Base-by-base conservation (phyloP, 1,140 invertebrate genomes). In the Zaprionus gabonicus region DNA sequence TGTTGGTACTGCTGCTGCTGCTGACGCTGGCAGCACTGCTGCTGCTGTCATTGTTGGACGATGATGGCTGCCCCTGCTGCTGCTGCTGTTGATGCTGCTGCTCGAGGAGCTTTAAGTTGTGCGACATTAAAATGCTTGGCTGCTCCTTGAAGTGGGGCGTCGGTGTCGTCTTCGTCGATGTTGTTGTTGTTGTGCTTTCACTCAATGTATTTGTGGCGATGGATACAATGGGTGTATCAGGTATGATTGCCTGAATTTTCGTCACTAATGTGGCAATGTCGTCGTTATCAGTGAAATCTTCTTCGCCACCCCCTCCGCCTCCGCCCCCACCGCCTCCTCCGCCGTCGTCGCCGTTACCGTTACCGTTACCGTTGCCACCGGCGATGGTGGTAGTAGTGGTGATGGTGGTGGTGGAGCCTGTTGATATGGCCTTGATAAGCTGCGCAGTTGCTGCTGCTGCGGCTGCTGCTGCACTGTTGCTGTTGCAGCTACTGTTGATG, bases 201-300 rank as follows among this genome's bases (percentile, higher is more conserved):
- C 88, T 92, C 72, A 92, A 81, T 53, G 84, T 86, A 15, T 88
- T 85, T 69, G 84, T 76, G 51, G 91, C 91, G 78, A 92, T 92
- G 10, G 91, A 92, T 20, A 92, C 91, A 75, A 92, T 92, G 34
- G 91, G 91, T 38, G 91, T 92, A 70, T 91, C 88, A 27, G 88
- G 90, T 66, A 91, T 91, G 51, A 91, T 84, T 28, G 87, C 79
- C 57, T 88, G 82, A 27, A 85, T 78, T 49, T 85, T 73, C 34
- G 75, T 68, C 20, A 68, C 67, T 71, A 76, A 57, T 62, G 63
- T 76, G 38, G 69, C 74, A 63, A 72, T 72, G 44, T 76, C 68
- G 53, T 76, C 68, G 9, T 28, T 71, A 57, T 64, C 44, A 15
- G n/a, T 34, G 23, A 15, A 15, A 5, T 59, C 66, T 7, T 46